Percentiles rank a stretch among this genome's conserved stretches.
Conservation (phyloP, 2,113 vertebrate genomes). For the Crotalus tigris region DNA sequence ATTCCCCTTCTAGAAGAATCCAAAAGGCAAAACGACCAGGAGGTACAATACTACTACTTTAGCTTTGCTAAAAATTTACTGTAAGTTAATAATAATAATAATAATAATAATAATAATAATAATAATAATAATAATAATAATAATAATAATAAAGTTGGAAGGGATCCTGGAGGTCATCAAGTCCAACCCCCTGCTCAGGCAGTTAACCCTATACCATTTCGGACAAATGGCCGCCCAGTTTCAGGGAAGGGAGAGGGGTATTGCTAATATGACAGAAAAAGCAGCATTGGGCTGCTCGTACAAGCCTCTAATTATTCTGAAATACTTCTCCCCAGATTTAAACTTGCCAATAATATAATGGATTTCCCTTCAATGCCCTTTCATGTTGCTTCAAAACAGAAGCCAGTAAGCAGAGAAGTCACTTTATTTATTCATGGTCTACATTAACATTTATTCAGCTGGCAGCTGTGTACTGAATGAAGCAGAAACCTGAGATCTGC, state of each 20-base stretch:
- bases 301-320: background rate
- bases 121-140: no score
- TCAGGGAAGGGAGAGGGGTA: background rate
- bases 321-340: slow-evolving; percentile 11
- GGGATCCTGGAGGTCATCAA: no score
- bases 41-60: fast-evolving
- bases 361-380: background rate
- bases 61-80: background rate
- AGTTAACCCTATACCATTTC: no score
- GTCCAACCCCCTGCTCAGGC: no score
- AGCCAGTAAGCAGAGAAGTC: slow-evolving; percentile 53
- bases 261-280: background rate
- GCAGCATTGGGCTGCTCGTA: background rate
- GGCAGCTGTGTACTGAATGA: slow-evolving; percentile 30
- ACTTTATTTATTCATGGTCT: slow-evolving; percentile 64
- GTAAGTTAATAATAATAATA: no score
- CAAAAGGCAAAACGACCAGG: fast-evolving
- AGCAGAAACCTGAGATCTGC: slow-evolving; percentile 55
- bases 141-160: no score
- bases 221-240: no score
- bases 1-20: background rate
- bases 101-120: no score
- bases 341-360: slow-evolving; percentile 3
- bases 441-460: slow-evolving; percentile 64
- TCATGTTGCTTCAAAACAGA: slow-evolving; percentile 39